phyloP scores from a whole-genome alignment of 2,113 vertebrate species.

The Leucoraja erinaceus region DNA sequence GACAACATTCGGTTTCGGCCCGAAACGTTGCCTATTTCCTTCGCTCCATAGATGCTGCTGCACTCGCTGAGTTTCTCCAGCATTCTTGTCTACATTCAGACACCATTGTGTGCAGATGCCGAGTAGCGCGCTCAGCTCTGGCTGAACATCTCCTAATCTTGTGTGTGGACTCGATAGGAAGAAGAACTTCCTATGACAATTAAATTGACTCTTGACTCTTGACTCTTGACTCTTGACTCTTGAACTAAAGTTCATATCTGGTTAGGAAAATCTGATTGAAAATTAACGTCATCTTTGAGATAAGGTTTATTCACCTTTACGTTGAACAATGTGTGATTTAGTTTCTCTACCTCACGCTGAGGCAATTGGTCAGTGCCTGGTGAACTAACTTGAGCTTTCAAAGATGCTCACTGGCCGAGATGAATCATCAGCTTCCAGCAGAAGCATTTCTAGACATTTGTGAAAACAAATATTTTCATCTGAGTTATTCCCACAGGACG shows the following conservation, averaged over 20 bases:
- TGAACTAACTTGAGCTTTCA: neutral
- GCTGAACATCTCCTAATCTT: no score
- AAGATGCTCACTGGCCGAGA: neutral
- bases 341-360: neutral
- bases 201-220: no score
- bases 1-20: no score
- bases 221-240: no score
- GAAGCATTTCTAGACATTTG: neutral
- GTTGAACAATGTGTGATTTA: neutral
- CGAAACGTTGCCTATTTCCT: no score
- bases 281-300: neutral
- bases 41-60: no score
- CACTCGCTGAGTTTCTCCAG: no score
- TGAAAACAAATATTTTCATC: constrained; percentile 8
- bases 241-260: neutral
- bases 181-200: no score
- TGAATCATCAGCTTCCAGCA: neutral
- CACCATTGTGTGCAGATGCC: no score
- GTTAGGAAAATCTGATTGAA: neutral
- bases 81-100: no score
- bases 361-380: neutral
- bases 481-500: neutral
- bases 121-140: no score
- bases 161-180: no score
- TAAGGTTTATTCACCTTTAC: neutral